These are phyloP conservation scores for Hartigia nigra DNA, from an alignment of 2,888 invertebrate genomes.

Conservation along the genomic window DNA sequence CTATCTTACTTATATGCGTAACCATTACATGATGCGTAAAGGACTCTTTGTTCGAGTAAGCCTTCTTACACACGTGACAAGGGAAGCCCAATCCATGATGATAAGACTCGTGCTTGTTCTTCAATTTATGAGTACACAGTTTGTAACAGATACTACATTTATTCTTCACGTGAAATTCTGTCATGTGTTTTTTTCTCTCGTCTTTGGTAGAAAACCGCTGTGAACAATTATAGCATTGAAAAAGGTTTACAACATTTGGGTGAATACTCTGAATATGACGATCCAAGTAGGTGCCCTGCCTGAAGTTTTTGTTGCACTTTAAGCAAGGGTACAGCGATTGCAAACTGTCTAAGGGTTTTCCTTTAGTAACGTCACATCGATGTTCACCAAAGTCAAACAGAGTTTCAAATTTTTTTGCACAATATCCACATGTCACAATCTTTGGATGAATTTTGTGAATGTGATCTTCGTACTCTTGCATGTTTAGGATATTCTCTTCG, in stretches of 20 bases:
- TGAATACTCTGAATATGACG: constrained; percentile 43
- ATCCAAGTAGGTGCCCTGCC: constrained; percentile 32
- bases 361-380: constrained; percentile 5
- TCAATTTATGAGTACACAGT: constrained; percentile 18
- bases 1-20: constrained; percentile 4
- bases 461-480: constrained; percentile 38
- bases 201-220: constrained; percentile 35
- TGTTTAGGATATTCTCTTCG: constrained; percentile 30
- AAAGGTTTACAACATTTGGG: constrained; percentile 26
- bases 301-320: background rate
- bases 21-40: constrained; percentile 31
- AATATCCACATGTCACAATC: constrained; percentile 36
- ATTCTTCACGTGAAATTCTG: constrained; percentile 30
- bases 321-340: constrained; percentile 7
- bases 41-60: constrained; percentile 34
- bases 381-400: background rate
- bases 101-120: constrained; percentile 45
- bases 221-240: constrained; percentile 45
- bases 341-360: background rate
- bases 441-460: constrained; percentile 31
- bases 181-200: constrained; percentile 37
- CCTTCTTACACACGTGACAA: constrained; percentile 52
- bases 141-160: constrained; percentile 18
- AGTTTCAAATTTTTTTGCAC: background rate
- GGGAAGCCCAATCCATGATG: constrained; percentile 54